A percentile compares a stretch with the other conserved stretches of the same genome.
These are phyloP conservation scores for Sepioteuthis lessoniana DNA, from an alignment of 2,888 invertebrate species.

Conservation along the genomic window DNA sequence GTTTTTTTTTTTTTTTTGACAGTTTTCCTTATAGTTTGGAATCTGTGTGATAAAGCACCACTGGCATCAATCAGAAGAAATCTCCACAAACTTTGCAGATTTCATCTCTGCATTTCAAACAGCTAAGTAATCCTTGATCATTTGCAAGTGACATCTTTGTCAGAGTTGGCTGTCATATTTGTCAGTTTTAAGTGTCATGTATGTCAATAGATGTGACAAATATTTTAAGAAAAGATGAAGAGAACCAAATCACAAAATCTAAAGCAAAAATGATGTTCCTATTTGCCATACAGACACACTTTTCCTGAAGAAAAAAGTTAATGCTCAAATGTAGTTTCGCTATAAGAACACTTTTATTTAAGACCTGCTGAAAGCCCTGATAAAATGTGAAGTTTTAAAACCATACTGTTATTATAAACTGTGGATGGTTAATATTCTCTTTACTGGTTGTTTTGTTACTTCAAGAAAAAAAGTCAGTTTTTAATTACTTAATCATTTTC, in stretches of 20 bases:
- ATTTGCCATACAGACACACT: neutral
- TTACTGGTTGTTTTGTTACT: no score
- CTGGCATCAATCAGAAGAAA: neutral
- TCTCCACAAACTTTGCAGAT: neutral
- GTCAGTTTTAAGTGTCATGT: slow-evolving; percentile 11
- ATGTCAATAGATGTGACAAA: slow-evolving; percentile 21
- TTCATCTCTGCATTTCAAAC: slow-evolving; percentile 4
- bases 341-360: neutral
- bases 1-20: neutral
- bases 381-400: no score
- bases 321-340: neutral
- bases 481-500: no score
- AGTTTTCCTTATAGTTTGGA: neutral
- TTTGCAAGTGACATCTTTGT: slow-evolving; percentile 2
- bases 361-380: neutral
- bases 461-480: no score
- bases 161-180: neutral
- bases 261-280: neutral
- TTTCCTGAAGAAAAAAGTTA: neutral
- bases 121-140: neutral
- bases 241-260: neutral
- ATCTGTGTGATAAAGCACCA: neutral
- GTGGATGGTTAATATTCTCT: no score
- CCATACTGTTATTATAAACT: no score
- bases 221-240: neutral